phyloP scores from a whole-genome alignment of 2,113 vertebrate species.

The Mobula hypostoma region DNA sequence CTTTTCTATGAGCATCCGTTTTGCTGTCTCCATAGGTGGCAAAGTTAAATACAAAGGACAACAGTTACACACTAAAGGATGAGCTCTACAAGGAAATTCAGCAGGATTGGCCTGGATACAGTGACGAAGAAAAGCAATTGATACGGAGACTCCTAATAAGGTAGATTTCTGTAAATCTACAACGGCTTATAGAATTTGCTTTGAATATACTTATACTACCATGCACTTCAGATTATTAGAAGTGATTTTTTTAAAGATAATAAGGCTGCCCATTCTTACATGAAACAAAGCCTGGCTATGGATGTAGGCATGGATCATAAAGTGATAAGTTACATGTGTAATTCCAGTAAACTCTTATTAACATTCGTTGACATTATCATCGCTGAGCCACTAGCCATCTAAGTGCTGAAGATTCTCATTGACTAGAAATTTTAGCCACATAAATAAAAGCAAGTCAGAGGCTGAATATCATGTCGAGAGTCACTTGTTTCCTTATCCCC shows the following conservation, averaged over 20 bases:
- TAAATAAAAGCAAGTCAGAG: too few species aligned
- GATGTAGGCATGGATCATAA: too few species aligned
- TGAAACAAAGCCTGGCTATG: too few species aligned
- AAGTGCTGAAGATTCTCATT: too few species aligned
- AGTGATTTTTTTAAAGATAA: not conserved
- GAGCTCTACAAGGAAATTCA: slow-evolving; percentile 53
- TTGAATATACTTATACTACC: not conserved
- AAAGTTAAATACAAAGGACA: slow-evolving; percentile 60
- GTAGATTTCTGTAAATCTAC: slow-evolving; percentile 44
- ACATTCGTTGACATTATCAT: too few species aligned
- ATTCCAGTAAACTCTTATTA: too few species aligned
- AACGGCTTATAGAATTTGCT: not conserved
- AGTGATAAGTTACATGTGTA: too few species aligned
- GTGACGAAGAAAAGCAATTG: slow-evolving; percentile 63
- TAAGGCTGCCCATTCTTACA: too few species aligned
- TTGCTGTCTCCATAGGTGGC: slow-evolving; percentile 53
- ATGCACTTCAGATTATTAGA: not conserved
- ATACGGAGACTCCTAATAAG: slow-evolving; percentile 57
- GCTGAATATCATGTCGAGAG: too few species aligned
- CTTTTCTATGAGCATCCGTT: not conserved
- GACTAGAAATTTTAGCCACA: too few species aligned
- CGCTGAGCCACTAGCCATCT: too few species aligned
- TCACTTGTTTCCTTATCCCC: too few species aligned
- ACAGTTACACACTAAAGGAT: slow-evolving; percentile 61
- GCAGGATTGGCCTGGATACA: slow-evolving; percentile 60